These are phyloP conservation scores for Pachypeltis micranthus DNA, from an alignment of 1,140 invertebrate species.

Conservation along the genomic window DNA sequence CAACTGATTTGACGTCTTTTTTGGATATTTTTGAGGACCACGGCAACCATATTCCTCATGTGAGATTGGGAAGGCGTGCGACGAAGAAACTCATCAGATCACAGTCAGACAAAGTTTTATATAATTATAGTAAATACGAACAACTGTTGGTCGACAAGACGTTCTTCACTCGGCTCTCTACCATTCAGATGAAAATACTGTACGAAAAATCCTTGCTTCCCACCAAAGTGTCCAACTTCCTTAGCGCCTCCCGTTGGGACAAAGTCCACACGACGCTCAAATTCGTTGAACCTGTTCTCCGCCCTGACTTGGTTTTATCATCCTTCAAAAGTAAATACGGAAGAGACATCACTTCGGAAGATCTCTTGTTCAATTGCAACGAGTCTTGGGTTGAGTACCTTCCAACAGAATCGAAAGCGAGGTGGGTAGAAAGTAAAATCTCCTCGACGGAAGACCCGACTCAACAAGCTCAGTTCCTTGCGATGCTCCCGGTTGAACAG, in stretches of 20 bases:
- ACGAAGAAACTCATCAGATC: conserved; percentile 6
- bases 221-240: neutral
- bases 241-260: neutral
- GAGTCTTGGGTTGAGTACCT: neutral
- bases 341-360: neutral
- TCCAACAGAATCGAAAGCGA: neutral
- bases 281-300: neutral
- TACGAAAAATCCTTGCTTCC: neutral
- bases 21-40: conserved; percentile 1
- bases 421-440: neutral
- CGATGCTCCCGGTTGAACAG: neutral
- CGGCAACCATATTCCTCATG: neutral
- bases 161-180: neutral
- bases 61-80: conserved; percentile 9
- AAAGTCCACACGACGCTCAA: neutral
- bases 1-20: neutral
- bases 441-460: neutral
- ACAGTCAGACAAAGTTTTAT: neutral
- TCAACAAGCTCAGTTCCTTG: neutral
- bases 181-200: neutral
- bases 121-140: neutral
- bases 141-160: conserved; percentile 3
- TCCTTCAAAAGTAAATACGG: conserved; percentile 7
- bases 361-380: neutral
- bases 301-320: neutral